Evolutionary conservation across 2,113 vertebrate species (phyloP).

Genomic region (Triplophysa tibetana): DNA sequence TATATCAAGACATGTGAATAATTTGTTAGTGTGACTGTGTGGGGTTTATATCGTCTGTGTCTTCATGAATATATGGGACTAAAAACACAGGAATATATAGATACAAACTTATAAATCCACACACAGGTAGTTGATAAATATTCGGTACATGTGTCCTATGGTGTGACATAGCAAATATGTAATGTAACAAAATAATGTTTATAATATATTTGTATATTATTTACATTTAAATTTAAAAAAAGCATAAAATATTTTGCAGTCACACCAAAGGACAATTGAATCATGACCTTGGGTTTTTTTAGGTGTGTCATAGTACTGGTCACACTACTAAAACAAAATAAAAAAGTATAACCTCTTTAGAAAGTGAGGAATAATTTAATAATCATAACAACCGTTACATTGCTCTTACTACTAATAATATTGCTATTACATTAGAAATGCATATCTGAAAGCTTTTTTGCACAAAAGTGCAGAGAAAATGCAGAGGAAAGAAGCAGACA

Average conservation of each 20-base stretch:
- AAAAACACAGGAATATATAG: conserved; percentile 14
- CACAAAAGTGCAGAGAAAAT: background rate
- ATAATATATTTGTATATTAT: no score
- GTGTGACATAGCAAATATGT: no score
- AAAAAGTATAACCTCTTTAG: no score
- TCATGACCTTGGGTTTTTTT: conserved; percentile 44
- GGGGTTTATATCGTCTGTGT: conserved; percentile 43
- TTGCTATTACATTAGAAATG: no score
- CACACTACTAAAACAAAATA: conserved; percentile 9
- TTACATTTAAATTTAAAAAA: no score
- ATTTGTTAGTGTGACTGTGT: conserved; percentile 32
- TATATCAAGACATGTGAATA: background rate
- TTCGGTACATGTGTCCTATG: no score
- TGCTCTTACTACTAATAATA: no score
- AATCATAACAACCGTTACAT: no score
- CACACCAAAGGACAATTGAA: conserved; percentile 39
- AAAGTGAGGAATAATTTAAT: no score
- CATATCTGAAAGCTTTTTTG: no score
- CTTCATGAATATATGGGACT: conserved; percentile 22
- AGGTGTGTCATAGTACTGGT: conserved; percentile 18
- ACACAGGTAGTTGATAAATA: no score
- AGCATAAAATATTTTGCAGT: no score
- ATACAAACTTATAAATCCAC: conserved; percentile 12
- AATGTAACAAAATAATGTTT: background rate
- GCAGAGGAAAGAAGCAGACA: background rate